These are phyloP conservation scores for Cyclopterus lumpus DNA, from an alignment of 2,797 vertebrate genomes.

Conservation along the genomic window DNA sequence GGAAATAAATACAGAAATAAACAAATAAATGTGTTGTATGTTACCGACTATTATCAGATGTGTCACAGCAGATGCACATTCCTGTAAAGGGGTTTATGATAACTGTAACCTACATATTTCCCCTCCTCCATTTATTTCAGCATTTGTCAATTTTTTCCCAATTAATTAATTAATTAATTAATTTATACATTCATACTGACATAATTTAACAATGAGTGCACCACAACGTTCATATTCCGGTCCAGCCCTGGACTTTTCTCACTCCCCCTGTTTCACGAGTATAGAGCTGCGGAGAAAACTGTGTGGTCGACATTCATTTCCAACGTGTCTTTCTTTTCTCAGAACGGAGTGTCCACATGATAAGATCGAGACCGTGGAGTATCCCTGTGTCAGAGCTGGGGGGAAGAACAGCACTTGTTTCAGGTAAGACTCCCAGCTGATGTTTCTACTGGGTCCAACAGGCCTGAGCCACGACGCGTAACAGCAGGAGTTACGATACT, in stretches of 20 bases:
- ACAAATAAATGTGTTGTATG: too few species aligned
- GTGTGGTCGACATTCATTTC: not conserved
- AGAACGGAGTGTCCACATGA: constrained; percentile 83
- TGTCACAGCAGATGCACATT: not conserved
- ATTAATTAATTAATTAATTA: not conserved
- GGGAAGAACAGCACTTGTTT: constrained; percentile 83
- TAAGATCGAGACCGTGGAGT: constrained; percentile 85
- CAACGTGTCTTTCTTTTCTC: constrained; percentile 8
- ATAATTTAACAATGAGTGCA: not conserved
- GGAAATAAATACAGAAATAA: too few species aligned
- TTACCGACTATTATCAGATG: not conserved
- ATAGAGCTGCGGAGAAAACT: not conserved
- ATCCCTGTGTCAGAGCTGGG: constrained; percentile 78
- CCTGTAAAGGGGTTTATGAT: not conserved
- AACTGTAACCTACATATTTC: not conserved
- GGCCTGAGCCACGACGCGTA: not conserved
- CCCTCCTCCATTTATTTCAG: not conserved
- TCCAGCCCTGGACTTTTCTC: not conserved
- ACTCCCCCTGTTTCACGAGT: not conserved
- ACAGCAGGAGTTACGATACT: not conserved
- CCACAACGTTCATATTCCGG: not conserved
- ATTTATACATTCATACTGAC: not conserved
- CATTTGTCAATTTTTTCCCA: not conserved
- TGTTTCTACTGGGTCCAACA: not conserved
- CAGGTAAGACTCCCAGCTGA: constrained; percentile 73